A percentile compares a stretch with the other conserved stretches of the same genome.
Evolutionary conservation across 2,888 invertebrate genomes (phyloP).

Genomic region (Eumerus sabulonum): DNA sequence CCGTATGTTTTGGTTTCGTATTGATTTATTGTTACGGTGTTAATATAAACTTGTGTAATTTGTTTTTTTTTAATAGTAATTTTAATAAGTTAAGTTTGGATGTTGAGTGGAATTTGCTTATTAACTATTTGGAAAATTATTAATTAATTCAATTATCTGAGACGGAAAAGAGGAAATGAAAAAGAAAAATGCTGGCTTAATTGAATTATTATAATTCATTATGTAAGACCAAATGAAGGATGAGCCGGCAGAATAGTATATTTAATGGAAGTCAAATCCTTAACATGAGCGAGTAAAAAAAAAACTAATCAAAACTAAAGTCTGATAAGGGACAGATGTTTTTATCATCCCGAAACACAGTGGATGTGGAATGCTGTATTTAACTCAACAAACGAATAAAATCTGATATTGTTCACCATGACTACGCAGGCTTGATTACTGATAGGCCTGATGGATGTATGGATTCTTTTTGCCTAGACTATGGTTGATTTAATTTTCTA

Average conservation of each 20-base stretch:
- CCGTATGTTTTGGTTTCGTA: conserved; percentile 29
- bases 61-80: too few relatives aligned
- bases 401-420: conserved; percentile 5
- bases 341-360: too few relatives aligned
- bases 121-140: conserved; percentile 7
- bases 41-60: conserved; percentile 30
- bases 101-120: conserved; percentile 52
- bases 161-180: neutral
- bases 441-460: too few relatives aligned
- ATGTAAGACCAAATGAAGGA: neutral
- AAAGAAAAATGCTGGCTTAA: neutral
- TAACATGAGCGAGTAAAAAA: too few relatives aligned
- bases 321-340: too few relatives aligned
- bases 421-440: neutral
- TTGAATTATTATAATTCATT: conserved; percentile 56
- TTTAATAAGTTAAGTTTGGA: conserved; percentile 55
- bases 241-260: too few relatives aligned
- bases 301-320: too few relatives aligned
- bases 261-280: too few relatives aligned
- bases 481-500: conserved; percentile 11
- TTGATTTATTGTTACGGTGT: conserved; percentile 43
- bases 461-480: too few relatives aligned
- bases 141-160: neutral
- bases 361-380: neutral
- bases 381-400: neutral